Percentiles rank a stretch among this genome's conserved stretches.
Evolutionary conservation across 2,113 vertebrate species (phyloP).

Genomic region (Callipepla californica): DNA sequence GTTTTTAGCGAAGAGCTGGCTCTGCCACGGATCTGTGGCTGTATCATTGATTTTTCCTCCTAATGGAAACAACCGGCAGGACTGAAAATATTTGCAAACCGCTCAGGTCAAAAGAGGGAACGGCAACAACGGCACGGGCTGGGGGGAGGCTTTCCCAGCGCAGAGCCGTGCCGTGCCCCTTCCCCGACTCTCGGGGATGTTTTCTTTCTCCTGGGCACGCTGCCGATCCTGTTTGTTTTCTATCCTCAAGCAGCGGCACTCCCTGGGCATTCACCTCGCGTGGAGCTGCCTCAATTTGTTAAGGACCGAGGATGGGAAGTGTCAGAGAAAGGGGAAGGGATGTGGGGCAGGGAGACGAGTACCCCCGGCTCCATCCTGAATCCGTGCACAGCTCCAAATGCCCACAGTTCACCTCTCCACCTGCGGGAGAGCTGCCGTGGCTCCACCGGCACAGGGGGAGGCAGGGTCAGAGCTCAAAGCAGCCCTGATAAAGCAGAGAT

Average conservation of each 20-base stretch:
- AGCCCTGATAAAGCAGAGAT: not conserved
- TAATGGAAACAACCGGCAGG: conserved; percentile 74
- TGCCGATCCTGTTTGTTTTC: not conserved
- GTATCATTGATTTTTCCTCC: conserved; percentile 67
- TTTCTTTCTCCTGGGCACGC: not conserved
- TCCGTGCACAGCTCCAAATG: not conserved
- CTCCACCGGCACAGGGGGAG: not conserved
- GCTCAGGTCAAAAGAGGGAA: conserved; percentile 63
- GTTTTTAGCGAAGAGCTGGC: conserved; percentile 53
- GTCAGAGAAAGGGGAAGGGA: not conserved
- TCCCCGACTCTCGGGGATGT: not conserved
- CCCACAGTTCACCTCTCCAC: not conserved
- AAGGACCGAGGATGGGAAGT: not conserved
- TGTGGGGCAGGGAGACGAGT: not conserved
- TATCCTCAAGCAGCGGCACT: not conserved
- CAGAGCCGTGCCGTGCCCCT: not conserved
- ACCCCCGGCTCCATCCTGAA: not conserved
- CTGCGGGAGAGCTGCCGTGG: not conserved
- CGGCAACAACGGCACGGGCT: conserved; percentile 22
- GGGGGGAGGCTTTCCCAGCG: conserved; percentile 15
- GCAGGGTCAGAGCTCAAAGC: not conserved
- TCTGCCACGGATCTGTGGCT: conserved; percentile 62
- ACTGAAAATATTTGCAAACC: conserved; percentile 72
- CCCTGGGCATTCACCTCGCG: not conserved
- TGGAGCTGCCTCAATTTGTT: not conserved